Percentiles rank a stretch among this genome's conserved stretches.
These are phyloP conservation scores for Ectobius pallidus DNA, from an alignment of 2,888 invertebrate genomes.

Conservation along the genomic window DNA sequence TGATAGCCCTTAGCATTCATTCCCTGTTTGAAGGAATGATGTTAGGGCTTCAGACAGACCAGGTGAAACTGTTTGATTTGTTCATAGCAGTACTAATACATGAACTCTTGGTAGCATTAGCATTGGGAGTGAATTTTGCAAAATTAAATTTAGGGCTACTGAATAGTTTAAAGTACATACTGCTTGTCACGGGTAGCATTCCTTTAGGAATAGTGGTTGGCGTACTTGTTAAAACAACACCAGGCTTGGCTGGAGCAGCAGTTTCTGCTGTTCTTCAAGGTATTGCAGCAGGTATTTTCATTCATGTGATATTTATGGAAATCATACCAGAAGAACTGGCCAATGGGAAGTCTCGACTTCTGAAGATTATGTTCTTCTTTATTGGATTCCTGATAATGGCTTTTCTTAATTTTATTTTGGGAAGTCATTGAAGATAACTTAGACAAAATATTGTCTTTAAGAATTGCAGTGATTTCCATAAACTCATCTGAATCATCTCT, in stretches of 20 bases:
- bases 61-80: conserved; percentile 47
- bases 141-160: conserved; percentile 45
- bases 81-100: conserved; percentile 51
- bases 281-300: conserved; percentile 52
- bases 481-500: too few species aligned
- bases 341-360: conserved; percentile 19
- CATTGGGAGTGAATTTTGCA: conserved; percentile 51
- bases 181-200: conserved; percentile 50
- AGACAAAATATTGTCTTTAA: too few species aligned
- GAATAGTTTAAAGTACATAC: conserved; percentile 46
- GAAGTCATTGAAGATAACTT: conserved; percentile 21
- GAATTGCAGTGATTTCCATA: too few species aligned
- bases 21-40: conserved; percentile 53
- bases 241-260: conserved; percentile 47
- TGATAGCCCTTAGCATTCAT: conserved; percentile 51
- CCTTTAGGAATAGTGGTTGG: conserved; percentile 51
- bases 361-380: conserved; percentile 36
- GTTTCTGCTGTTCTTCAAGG: conserved; percentile 51
- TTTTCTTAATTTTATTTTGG: conserved; percentile 31
- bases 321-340: conserved; percentile 49
- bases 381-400: conserved; percentile 38
- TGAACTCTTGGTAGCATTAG: conserved; percentile 50
- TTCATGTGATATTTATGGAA: conserved; percentile 52
- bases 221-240: conserved; percentile 45
- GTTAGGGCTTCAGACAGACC: conserved; percentile 51